A percentile compares a stretch with the other conserved stretches of the same genome.
These are phyloP conservation scores for Oreotragus oreotragus DNA, from an alignment of 2,113 vertebrate species.

Conservation along the genomic window DNA sequence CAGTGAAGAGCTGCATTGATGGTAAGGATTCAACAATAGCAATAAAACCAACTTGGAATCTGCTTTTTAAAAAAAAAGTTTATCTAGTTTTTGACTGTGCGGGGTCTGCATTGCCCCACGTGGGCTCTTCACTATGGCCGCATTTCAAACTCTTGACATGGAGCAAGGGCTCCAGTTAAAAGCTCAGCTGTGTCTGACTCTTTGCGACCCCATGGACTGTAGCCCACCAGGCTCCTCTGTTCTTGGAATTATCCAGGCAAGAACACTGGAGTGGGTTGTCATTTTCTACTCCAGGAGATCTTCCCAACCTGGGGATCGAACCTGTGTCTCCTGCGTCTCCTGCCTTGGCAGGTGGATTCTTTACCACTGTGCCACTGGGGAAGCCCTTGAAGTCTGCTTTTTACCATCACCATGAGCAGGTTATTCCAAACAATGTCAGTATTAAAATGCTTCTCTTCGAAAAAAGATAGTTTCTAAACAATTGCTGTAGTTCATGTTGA, in stretches of 20 bases:
- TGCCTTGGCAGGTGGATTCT: neutral
- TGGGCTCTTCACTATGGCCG: neutral
- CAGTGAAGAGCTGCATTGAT: neutral
- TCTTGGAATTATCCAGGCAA: neutral
- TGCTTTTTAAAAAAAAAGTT: neutral
- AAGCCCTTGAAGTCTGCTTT: neutral
- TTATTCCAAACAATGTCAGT: slow-evolving; percentile 9
- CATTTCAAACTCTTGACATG: neutral
- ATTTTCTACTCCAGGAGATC: neutral
- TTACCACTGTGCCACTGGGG: neutral
- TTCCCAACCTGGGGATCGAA: neutral
- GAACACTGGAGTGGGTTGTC: neutral
- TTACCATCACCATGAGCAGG: neutral
- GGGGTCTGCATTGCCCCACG: fast-evolving
- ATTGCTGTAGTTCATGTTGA: neutral
- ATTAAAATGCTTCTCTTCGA: neutral
- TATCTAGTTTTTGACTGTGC: neutral
- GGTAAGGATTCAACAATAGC: neutral
- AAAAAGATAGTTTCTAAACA: neutral
- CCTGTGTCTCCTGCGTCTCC: neutral
- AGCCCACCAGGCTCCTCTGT: neutral
- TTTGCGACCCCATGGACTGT: fast-evolving
- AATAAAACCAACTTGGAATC: neutral
- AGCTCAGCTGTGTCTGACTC: neutral
- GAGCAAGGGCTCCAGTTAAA: neutral